Base-by-base conservation (phyloP, 2,113 vertebrate genomes). In the Malurus alboscapulatus region DNA sequence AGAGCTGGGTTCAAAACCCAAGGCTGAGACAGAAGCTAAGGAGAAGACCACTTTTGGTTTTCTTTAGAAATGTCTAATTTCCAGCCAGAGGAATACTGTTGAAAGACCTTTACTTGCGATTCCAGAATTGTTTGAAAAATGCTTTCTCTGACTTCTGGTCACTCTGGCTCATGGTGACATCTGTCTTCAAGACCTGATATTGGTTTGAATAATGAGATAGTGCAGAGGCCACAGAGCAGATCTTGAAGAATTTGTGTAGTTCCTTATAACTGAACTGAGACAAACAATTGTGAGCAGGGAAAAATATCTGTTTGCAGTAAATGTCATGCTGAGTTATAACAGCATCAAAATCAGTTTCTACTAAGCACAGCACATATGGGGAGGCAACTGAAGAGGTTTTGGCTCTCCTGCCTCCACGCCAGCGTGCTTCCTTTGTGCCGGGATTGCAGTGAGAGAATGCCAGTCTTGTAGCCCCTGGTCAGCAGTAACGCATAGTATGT, bases 401-500 rank as follows among this genome's bases (percentile, higher is more conserved):
- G 14, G 4, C 18, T 58, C 19, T 87, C 10, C 53, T 74, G 5
- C 9, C 25, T 63, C 17, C 6, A 2, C 3, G 2, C 4, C 34
- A 20, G 12, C 34, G 42, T 9, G 15, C 36, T 81, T 54, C 61
- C 44, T 53, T 45, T 38, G 48, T 17, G 18, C 14, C 30, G 38
- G 14, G 27, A 21, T 11, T 61, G 45, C 36, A 81, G 68, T 9
- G 51, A 58, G 21, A 48, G 22, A 73, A 15, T 8, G 0, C 7
- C 18, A 21, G 9, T 30, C 13, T 19, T 24, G n/a, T 26, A 57
- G 45, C 2, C 9, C 14, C 24, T 19, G 9, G 15, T 25, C 9
- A 14, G 30, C 36, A 40, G 22, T 21, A n/a, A 17, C 0, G 0
- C 2, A 0, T 2, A 22, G 5, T 26, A 24, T 68, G 24, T 51